Conservation (phyloP, 2,797 vertebrate genomes). For the Acrossocheilus wenchowensis region DNA sequence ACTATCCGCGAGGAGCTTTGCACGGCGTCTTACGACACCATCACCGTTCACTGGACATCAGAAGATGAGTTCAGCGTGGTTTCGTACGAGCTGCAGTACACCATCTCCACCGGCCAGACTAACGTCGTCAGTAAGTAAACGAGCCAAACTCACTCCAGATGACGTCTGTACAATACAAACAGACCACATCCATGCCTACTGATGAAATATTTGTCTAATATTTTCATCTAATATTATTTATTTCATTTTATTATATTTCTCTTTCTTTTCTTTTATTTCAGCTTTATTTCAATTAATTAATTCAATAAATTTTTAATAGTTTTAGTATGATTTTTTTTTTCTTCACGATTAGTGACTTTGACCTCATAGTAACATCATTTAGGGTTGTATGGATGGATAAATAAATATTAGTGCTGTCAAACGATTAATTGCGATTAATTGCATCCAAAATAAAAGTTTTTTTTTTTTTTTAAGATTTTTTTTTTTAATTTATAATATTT, state of each 20-base stretch:
- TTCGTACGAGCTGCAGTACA: constrained; percentile 96
- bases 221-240: neutral
- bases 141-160: neutral
- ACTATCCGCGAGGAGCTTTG: constrained; percentile 96
- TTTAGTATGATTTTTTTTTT: neutral
- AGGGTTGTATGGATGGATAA: neutral
- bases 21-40: constrained; percentile 96
- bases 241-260: neutral
- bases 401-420: neutral
- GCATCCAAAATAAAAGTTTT: too few relatives aligned
- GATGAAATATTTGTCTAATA: neutral
- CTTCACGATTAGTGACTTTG: neutral
- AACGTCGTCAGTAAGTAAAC: constrained; percentile 95
- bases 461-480: too few relatives aligned
- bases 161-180: neutral
- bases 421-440: too few relatives aligned
- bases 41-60: constrained; percentile 97
- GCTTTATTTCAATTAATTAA: neutral
- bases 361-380: neutral
- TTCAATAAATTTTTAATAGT: neutral
- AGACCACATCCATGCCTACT: neutral
- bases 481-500: too few relatives aligned
- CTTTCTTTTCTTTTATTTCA: neutral
- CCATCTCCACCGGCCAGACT: constrained; percentile 95
- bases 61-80: constrained; percentile 97